These are phyloP conservation scores for Drosophila algonquin DNA, from an alignment of 2,888 invertebrate genomes.

Conservation along the genomic window DNA sequence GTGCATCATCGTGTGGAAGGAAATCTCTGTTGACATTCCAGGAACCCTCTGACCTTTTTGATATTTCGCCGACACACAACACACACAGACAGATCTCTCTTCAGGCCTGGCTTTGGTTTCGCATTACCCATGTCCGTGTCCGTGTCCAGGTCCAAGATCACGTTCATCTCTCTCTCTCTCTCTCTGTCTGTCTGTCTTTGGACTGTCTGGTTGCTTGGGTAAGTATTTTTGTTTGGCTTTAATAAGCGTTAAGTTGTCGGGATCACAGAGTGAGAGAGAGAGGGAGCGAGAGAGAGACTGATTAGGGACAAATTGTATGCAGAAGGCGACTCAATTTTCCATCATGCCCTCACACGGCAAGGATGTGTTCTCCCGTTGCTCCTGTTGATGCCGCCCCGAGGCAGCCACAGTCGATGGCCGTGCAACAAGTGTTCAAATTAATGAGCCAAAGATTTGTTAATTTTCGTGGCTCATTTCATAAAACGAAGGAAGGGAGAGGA, in stretches of 20 bases:
- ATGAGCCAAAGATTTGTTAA: conserved; percentile 78
- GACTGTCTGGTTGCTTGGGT: conserved; percentile 2
- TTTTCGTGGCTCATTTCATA: conserved; percentile 74
- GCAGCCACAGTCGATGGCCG: not conserved
- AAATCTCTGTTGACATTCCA: conserved; percentile 82
- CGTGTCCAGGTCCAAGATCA: conserved; percentile 9
- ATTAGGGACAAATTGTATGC: conserved; percentile 51
- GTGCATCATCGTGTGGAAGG: conserved; percentile 79
- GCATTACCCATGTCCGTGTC: conserved; percentile 64
- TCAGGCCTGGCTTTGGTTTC: conserved; percentile 54
- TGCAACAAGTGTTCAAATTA: conserved; percentile 75
- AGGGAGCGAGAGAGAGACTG: conserved; percentile 52
- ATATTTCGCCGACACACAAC: conserved; percentile 57
- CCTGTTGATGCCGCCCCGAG: conserved; percentile 34
- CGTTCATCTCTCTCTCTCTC: conserved; percentile 6
- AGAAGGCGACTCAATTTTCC: conserved; percentile 66
- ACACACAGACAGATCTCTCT: not conserved
- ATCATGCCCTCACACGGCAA: conserved; percentile 11
- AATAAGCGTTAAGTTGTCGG: conserved; percentile 76
- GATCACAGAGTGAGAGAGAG: conserved; percentile 45
- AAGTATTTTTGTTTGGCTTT: conserved; percentile 52
- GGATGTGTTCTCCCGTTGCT: conserved; percentile 28
- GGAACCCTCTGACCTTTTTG: conserved; percentile 74
- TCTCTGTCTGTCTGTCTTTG: not conserved
- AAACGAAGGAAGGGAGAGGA: conserved; percentile 9